These are phyloP conservation scores for Equus quagga DNA, from an alignment of 2,113 vertebrate genomes.

Conservation along the genomic window DNA sequence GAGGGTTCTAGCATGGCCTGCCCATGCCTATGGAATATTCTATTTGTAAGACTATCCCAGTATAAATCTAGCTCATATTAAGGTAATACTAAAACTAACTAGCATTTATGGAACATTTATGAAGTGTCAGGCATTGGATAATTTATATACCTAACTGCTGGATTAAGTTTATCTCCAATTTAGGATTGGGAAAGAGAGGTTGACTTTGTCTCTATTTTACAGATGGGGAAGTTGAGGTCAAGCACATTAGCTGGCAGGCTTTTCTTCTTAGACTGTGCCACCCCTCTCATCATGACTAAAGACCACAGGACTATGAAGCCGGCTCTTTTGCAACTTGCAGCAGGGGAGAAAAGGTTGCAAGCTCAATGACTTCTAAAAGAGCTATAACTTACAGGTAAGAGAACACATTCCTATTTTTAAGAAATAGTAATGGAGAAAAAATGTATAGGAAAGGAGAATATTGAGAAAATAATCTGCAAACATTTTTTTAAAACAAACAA, in stretches of 20 bases:
- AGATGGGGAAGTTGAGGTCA: not conserved
- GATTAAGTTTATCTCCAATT: not conserved
- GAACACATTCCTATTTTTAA: not conserved
- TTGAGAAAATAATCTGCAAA: not conserved
- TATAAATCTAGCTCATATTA: not conserved
- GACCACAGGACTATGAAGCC: accelerated
- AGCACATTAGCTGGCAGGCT: not conserved
- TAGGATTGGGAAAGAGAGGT: not conserved
- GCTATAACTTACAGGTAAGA: not conserved
- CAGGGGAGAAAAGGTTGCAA: not conserved
- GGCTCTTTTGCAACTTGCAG: not conserved
- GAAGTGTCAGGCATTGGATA: not conserved
- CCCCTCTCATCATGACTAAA: not conserved
- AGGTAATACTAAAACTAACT: not conserved
- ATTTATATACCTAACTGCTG: not conserved
- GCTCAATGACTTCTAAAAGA: not conserved
- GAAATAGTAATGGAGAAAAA: not conserved
- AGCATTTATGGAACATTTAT: not conserved
- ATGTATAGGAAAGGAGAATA: not conserved
- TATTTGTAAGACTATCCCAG: not conserved
- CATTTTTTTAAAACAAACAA: not conserved
- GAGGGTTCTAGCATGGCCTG: not conserved
- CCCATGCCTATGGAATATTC: not conserved
- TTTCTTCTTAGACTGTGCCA: not conserved
- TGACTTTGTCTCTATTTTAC: not conserved